phyloP scores from a whole-genome alignment of 1,140 invertebrate species.

The Pteromalus puparum region DNA sequence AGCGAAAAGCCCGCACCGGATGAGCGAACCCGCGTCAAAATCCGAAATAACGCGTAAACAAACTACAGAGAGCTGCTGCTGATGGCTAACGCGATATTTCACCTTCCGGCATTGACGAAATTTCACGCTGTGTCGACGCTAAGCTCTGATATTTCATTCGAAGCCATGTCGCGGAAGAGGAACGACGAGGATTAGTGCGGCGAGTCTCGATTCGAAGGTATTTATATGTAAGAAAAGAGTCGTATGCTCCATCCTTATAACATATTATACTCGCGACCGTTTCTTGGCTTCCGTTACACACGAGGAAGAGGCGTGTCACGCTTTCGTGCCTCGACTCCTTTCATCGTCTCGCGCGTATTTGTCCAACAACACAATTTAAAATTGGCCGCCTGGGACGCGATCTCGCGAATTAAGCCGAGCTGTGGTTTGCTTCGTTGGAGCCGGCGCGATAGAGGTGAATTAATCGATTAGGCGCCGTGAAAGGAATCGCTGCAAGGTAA shows the following conservation, averaged over 20 bases:
- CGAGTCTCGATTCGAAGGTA: background rate
- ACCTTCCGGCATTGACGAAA: background rate
- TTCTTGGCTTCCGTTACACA: too few relatives aligned
- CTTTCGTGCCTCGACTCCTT: background rate
- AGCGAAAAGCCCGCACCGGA: background rate
- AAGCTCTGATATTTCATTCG: background rate
- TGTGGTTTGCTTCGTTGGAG: background rate
- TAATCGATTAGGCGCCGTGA: conserved; percentile 10
- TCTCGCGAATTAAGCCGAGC: background rate
- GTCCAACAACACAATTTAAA: background rate
- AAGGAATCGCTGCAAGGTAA: background rate
- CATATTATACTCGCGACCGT: too few relatives aligned
- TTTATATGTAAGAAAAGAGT: background rate
- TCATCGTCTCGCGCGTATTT: background rate
- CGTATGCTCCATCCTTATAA: too few relatives aligned
- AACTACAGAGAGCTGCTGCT: background rate
- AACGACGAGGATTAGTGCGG: background rate
- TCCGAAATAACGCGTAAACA: background rate
- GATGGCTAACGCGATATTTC: background rate
- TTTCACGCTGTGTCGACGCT: background rate
- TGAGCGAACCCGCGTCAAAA: background rate
- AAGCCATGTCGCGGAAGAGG: background rate
- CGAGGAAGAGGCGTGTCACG: too few relatives aligned
- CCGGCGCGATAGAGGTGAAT: background rate
- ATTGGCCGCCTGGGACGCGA: background rate